Evolutionary conservation across 2,113 vertebrate species (phyloP).

Genomic region (Ursus arctos): DNA sequence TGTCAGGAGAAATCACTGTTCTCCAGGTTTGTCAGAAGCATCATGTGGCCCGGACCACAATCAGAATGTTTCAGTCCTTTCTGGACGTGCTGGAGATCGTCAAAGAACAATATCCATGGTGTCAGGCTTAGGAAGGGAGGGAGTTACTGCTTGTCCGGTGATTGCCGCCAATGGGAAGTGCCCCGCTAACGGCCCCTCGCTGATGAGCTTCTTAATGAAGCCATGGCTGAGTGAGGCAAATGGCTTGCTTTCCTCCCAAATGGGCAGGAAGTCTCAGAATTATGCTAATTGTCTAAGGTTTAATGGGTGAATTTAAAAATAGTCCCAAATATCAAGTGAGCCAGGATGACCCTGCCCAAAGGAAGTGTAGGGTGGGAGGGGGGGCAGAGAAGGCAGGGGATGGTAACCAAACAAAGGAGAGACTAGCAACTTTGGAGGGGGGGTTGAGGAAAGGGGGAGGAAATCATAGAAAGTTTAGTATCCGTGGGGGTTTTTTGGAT

Average conservation of each 20-base stretch:
- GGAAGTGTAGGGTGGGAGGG: no score
- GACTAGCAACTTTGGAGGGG: not conserved
- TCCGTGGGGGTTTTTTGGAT: no score
- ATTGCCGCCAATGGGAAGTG: not conserved
- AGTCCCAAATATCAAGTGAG: not conserved
- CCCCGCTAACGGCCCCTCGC: not conserved
- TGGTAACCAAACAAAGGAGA: not conserved
- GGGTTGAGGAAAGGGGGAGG: not conserved
- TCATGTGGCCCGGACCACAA: not conserved
- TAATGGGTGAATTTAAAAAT: not conserved
- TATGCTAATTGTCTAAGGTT: not conserved
- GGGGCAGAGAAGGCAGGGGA: rapidly evolving
- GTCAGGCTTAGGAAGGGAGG: conserved; percentile 35
- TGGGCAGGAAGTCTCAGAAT: not conserved
- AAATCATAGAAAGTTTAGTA: not conserved
- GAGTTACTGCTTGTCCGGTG: conserved; percentile 7
- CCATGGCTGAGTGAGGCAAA: not conserved
- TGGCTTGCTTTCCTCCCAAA: not conserved
- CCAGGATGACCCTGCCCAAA: not conserved
- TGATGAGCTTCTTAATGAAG: not conserved
- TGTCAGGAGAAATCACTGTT: conserved; percentile 63
- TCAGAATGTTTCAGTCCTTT: not conserved
- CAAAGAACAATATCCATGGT: not conserved
- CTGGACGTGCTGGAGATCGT: not conserved
- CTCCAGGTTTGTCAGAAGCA: conserved; percentile 32